Base-by-base conservation (phyloP, 2,888 invertebrate species). In the Anticlea derivata region DNA sequence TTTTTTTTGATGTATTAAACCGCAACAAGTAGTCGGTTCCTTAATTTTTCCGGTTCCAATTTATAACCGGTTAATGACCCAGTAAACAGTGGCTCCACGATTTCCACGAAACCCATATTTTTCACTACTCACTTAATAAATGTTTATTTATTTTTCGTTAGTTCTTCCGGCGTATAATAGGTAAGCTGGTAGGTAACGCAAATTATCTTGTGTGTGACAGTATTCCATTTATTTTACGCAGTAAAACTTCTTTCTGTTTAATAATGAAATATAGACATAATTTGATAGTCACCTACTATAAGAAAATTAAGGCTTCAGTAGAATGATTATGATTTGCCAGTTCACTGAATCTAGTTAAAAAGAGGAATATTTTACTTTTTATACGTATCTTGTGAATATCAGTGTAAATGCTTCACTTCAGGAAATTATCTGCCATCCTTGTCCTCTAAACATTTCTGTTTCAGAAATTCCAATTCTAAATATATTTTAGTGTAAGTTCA, bases 401-500 rank as follows among this genome's bases (percentile, higher is more conserved):
- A 8, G 24, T 44, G 43, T 33, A 40, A 29, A 22, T 30, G 22
- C 23, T 33, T 53, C 13, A 17, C 35, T 26, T 52, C 31, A 40
- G 55, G 50, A 55, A 56, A 58, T 41, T 38, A 37, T 43, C 45
- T 31, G 45, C 63, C 62, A 69, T 62, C 65, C 65, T 70, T 72
- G 70, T 68, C 70, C 70, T 68, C 63, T 62, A 61, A 63, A 60
- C 51, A 53, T 58, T 48, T 60, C 60, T 68, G 63, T 68, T 72
- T 66, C 73, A 72, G 76, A 69, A 62, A 63, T 53, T 58, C 58
- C 60, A 50, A 67, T 58, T 66, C 54, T 67, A 67, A 60, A 72
- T 70, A 65, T 71, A 73, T 70, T 74, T 76, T 70, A 63, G 73
- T 68, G 59, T 78, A 82, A 81, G 82, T 81, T 86, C 84, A 86